A percentile compares a stretch with the other conserved stretches of the same genome.
These are phyloP conservation scores for Eudorcas thomsonii DNA, from an alignment of 2,113 vertebrate genomes.

Conservation along the genomic window DNA sequence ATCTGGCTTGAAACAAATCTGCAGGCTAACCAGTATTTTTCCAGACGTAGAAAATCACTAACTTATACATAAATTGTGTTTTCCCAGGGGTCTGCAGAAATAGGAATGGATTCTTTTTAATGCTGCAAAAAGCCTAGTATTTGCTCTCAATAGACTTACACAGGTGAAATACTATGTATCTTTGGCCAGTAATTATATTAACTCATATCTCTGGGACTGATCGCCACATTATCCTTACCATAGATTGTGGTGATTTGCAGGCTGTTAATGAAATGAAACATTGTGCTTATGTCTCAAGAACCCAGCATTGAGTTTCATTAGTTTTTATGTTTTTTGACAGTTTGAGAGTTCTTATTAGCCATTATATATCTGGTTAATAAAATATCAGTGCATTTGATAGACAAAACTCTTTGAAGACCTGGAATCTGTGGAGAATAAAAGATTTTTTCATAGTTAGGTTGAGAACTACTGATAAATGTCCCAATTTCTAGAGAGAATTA, in stretches of 20 bases:
- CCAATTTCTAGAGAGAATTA: neutral
- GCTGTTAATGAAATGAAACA: neutral
- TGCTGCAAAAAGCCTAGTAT: neutral
- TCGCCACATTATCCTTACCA: neutral
- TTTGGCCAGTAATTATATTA: neutral
- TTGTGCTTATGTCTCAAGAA: neutral
- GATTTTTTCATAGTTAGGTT: slow-evolving; percentile 1
- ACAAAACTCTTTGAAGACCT: neutral
- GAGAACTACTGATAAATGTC: neutral
- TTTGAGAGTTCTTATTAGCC: slow-evolving; percentile 1
- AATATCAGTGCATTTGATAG: neutral
- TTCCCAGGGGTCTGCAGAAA: neutral
- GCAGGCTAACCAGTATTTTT: neutral
- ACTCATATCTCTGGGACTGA: neutral
- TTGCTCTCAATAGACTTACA: neutral
- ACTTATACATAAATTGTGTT: neutral
- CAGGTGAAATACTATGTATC: neutral
- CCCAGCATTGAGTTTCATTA: neutral
- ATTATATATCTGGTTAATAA: slow-evolving; percentile 35
- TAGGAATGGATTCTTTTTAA: slow-evolving; percentile 20
- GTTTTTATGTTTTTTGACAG: slow-evolving; percentile 9
- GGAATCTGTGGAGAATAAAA: neutral
- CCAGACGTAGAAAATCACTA: neutral
- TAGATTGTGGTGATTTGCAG: neutral
- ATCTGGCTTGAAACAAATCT: slow-evolving; percentile 2